Base-by-base conservation (phyloP, 1,140 invertebrate genomes). In the Plectrocnemia conspersa region DNA sequence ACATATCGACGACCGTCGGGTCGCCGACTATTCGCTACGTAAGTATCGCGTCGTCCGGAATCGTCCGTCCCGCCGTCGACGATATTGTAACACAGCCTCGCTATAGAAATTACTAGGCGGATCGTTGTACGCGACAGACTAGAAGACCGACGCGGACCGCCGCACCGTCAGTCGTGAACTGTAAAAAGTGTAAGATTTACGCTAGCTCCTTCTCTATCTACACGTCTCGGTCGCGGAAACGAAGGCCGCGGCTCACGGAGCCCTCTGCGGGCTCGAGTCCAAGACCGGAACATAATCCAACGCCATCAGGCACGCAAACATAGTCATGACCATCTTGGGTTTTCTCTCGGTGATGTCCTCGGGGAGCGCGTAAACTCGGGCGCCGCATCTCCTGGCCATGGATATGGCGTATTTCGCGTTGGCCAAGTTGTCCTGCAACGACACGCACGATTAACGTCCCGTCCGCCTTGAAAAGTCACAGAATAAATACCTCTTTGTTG, bases 381-480 rank as follows among this genome's bases (percentile, higher is more conserved):
- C 96, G 33, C 97, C 97, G 64, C 93, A 92, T 72, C 97, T 98
- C 44, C 97, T 81, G 1, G 94, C 94, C 84, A 97, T 93, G 1
- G 93, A 97, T 64, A 99, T 93, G 32, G 96, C 97, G 76, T 99
- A 99, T 70, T 98, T 98, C 13, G 97, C 97, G 77, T 99, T 99
- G 32, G 89, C 90, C 60, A 95, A 76, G 61, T 89, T 89, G 52
- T 94, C 93, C 93, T 98, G 70, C 18, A 82, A 72, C 21, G 64
- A 35, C n/a, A n/a, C n/a, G n/a, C n/a, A n/a, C n/a, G 7, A 23
- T 9, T 11, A 2, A 13, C 27, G 35, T 1, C 3, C 35, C 45
- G n/a, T n/a, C n/a, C n/a, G 27, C 7, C 27, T 29, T 29, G 27
- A 29, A 29, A 29, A 29, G 27, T 29, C 13, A 29, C 7, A 29